Percentiles rank a stretch among this genome's conserved stretches.
These are phyloP conservation scores for Polydrusus pterygomalis DNA, from an alignment of 2,888 invertebrate species.

Conservation along the genomic window DNA sequence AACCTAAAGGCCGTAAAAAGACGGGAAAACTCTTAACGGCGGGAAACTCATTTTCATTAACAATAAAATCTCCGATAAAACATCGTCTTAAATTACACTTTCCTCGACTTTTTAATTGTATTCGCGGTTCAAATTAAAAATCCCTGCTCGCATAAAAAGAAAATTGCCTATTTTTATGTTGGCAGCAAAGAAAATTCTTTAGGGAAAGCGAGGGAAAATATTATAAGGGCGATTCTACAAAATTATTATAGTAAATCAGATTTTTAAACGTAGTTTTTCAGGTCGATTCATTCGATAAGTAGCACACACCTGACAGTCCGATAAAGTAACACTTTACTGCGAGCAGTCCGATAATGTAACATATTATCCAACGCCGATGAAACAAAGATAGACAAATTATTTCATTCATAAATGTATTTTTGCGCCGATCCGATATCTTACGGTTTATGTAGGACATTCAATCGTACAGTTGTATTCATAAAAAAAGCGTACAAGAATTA, in stretches of 20 bases:
- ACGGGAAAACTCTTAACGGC: slow-evolving; percentile 39
- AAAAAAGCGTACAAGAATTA: too few species aligned
- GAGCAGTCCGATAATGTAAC: too few species aligned
- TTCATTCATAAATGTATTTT: too few species aligned
- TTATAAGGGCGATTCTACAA: not conserved
- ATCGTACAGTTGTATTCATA: too few species aligned
- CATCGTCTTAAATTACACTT: slow-evolving; percentile 55
- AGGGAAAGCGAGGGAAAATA: slow-evolving; percentile 11
- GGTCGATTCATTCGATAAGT: too few species aligned
- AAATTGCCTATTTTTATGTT: slow-evolving; percentile 71
- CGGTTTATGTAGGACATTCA: too few species aligned
- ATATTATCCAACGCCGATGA: too few species aligned
- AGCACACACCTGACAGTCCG: too few species aligned
- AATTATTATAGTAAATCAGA: not conserved
- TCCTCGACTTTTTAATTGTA: slow-evolving; percentile 54
- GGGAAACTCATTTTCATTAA: slow-evolving; percentile 55
- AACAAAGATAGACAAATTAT: too few species aligned
- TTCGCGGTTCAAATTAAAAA: slow-evolving; percentile 70
- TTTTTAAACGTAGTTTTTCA: too few species aligned
- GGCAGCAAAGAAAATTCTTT: slow-evolving; percentile 22
- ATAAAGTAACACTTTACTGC: too few species aligned
- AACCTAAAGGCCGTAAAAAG: slow-evolving; percentile 49
- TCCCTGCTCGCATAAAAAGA: slow-evolving; percentile 68
- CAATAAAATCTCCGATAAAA: slow-evolving; percentile 56
- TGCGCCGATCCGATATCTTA: too few species aligned